Evolutionary conservation across 2,888 invertebrate genomes (phyloP), one percentile per base, ranked within the genome.

Genomic region (Tricholauxania praeusta): DNA sequence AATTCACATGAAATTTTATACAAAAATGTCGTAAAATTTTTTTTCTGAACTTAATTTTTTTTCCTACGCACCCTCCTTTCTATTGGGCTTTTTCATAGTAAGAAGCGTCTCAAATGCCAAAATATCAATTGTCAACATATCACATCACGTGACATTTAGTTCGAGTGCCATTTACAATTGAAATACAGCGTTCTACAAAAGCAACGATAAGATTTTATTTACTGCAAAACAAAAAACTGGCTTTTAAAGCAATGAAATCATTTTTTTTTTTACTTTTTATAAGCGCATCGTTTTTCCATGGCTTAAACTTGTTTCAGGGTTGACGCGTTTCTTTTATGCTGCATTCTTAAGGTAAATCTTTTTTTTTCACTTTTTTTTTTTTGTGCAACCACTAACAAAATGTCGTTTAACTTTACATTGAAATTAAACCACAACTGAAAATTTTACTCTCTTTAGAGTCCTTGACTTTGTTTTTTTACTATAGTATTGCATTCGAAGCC

Each of bases 91-190:
- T 55, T 22, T 22, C n/a, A 12, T 12, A 10, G 17, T 62, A 5
- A 39, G 10, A 12, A 22, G 51, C 64, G 15, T 19, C 28, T 72
- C 62, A 70, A 70, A 70, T 68, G 76, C 75, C 75, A 75, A 73
- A 75, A 76, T 73, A 68, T 72, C 53, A 72, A 60, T 60, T 67
- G 71, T 55, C 71, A 71, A 71, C 55, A 65, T 65, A 15, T 65
- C 71, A 65, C 51, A 51, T 63, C 71, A 71, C 17, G 22, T 57
- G 71, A 71, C 71, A 71, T 63, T 51, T 55, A 39, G 64, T 47
- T 71, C 53, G 22, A 49, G 39, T 39, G 39, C 39, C 39, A 39
- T 39, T 39, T 39, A 39, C 39, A 39, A 39, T 39, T 39, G 39
- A 39, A 39, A 39, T 10, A 10, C 39, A 39, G 39, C 39, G 39